Evolutionary conservation across 1,140 invertebrate species (phyloP), one percentile per base, ranked within the genome.

Genomic region (Latrodectus geometricus): DNA sequence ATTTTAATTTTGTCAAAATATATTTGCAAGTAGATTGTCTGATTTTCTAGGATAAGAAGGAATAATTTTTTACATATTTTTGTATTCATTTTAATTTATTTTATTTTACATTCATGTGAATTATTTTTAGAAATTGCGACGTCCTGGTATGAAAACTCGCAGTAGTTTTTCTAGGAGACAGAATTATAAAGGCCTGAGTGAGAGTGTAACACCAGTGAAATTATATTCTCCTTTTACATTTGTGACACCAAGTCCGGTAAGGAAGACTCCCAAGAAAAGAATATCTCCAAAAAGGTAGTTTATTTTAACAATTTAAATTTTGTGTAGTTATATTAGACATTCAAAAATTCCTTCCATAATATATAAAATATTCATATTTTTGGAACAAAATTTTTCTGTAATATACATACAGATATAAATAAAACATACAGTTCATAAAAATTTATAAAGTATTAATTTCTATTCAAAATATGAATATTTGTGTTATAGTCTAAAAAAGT

Each of bases 191-290:
- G 69, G 54, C n/a, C 48, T 85, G 23, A 20, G n/a, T 74, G 87
- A 86, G 49, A 35, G 50, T 50, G 56, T 61, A 7, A 88, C 88
- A 35, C 88, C 88, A 17, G 80, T 88, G 17, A 88, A 88, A 54
- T 52, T 88, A n/a, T 88, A 88, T 72, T 82, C 88, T 15, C 88
- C 88, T 14, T 88, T 88, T 17, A 82, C 69, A 11, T 86, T 88
- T 82, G 88, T 88, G n/a, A 85, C 86, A 56, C 88, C 88, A 77
- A 82, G 78, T 54, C 81, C 85, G 12, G 17, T 14, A 8, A 48
- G 21, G 20, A 83, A 69, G 61, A 78, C 56, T n/a, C 35, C 20
- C 9, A 8, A 20, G 9, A 86, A 83, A 78, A 85, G 65, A 61
- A 12, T 56, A 48, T 85, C 75, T 66, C 74, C 74, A 4, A 66